phyloP scores from a whole-genome alignment of 1,140 invertebrate species.

The Bacillus rossius region DNA sequence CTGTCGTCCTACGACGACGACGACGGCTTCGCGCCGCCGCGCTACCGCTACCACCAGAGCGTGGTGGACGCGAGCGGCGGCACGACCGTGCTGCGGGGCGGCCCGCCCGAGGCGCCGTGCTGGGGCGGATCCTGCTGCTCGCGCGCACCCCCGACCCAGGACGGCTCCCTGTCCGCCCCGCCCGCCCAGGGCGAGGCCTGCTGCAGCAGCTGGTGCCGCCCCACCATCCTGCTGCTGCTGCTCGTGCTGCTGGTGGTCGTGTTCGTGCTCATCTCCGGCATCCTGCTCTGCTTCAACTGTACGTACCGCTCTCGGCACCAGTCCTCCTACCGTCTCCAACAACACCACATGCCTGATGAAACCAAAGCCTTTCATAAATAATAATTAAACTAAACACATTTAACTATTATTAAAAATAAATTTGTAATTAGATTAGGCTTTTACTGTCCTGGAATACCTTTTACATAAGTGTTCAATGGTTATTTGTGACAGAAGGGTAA shows the following conservation, averaged over 20 bases:
- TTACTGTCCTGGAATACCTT: too few species aligned
- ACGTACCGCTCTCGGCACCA: too few species aligned
- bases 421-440: too few species aligned
- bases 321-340: too few species aligned
- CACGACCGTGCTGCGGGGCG: conserved; percentile 28
- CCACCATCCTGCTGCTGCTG: conserved; percentile 47
- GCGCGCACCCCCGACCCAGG: background rate
- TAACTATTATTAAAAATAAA: too few species aligned
- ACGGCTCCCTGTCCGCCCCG: conserved; percentile 5
- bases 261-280: conserved; percentile 50
- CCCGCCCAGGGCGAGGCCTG: conserved; percentile 20
- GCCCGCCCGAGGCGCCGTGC: conserved; percentile 23
- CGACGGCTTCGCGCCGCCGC: conserved; percentile 41
- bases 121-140: conserved; percentile 19
- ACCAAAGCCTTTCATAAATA: too few species aligned
- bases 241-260: conserved; percentile 48
- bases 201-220: conserved; percentile 45
- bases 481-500: too few species aligned
- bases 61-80: conserved; percentile 45
- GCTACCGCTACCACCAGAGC: conserved; percentile 45
- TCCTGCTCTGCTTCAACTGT: conserved; percentile 55
- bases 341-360: too few species aligned
- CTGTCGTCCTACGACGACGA: conserved; percentile 49
- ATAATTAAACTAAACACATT: too few species aligned
- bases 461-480: too few species aligned